Base-by-base conservation (phyloP, 2,797 vertebrate genomes). In the Coregonus suidteri region DNA sequence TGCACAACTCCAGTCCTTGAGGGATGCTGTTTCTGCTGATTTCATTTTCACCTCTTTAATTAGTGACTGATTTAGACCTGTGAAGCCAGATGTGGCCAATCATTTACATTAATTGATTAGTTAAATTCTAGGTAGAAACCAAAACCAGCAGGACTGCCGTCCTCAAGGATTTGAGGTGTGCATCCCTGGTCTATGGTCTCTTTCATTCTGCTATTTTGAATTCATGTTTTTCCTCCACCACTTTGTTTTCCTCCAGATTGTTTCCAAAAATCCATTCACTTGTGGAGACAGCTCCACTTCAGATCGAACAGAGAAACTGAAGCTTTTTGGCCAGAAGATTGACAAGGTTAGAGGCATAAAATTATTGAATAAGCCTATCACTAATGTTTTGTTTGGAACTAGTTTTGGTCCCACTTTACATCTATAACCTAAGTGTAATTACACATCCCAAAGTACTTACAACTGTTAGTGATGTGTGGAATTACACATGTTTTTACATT, bases 191-290 rank as follows among this genome's bases (percentile, higher is more conserved):
- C 18, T 62, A 20, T 1, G 20, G 9, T 30, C 16, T 11, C n/a
- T 66, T 34, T 59, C n/a, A 59, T 6, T 59, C 18, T 66, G 64
- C 13, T 31, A 0, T 34, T 47, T 47, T 47, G 11, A 47, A 14
- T 65, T 65, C 1, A 64, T 47, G 18, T 31, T 4, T 37, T n/a
- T 64, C 37, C 31, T 35, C 7, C 31, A n/a, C 6, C 20, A 4
- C 5, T 15, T 11, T 51, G 15, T 53, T 52, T 73, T 41, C 71
- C 65, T 53, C 0, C 81, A 96, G 96, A 94, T 87, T 0, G 93
- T 98, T 3, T 92, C 91, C 86, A 97, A 94, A 83, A 99, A 99
- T 82, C 98, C 97, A 13, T 99, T 99, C 82, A 80, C 93, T 0
- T 91, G 96, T 78, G 98, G 98, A 0, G 98, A 99, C 92, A 98